These are phyloP conservation scores for Tethya wilhelma DNA, from an alignment of 37 sponge, comb jelly and placozoan species.

Conservation along the genomic window DNA sequence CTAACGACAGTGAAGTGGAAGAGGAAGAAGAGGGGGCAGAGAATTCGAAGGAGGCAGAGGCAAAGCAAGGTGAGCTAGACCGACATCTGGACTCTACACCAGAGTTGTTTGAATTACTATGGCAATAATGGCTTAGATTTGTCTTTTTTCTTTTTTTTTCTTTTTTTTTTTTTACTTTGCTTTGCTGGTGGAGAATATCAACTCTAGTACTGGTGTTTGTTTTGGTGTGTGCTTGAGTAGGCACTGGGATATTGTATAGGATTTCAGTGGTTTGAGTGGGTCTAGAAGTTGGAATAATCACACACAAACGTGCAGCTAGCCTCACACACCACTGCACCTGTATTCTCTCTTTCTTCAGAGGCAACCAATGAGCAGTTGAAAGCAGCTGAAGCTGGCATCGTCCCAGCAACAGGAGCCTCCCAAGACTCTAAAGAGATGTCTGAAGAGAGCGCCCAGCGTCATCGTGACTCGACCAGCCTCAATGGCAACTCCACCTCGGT, in stretches of 20 bases:
- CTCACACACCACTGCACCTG: neutral
- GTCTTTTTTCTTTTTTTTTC: no score
- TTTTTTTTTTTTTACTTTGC: no score
- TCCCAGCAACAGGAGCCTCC: neutral
- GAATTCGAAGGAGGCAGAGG: slow-evolving; percentile 14
- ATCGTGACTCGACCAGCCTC: slow-evolving; percentile 29
- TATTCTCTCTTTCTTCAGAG: neutral
- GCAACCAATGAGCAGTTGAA: neutral
- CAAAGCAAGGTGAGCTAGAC: neutral
- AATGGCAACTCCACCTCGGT: neutral
- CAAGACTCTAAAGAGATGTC: slow-evolving; percentile 9
- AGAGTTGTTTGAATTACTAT: no score
- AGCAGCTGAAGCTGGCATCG: neutral
- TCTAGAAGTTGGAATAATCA: no score
- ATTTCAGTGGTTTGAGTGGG: no score
- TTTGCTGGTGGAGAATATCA: no score
- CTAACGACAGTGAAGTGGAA: slow-evolving; percentile 21
- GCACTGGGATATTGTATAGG: no score
- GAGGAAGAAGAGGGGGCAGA: slow-evolving; percentile 12
- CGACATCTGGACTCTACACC: no score
- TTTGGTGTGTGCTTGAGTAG: no score
- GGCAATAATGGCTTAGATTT: no score
- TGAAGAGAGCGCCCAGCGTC: slow-evolving; percentile 9
- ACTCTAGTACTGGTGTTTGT: no score
- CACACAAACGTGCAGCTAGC: neutral